Evolutionary conservation across 2,888 invertebrate species (phyloP).

Genomic region (Sarcophaga variegata): DNA sequence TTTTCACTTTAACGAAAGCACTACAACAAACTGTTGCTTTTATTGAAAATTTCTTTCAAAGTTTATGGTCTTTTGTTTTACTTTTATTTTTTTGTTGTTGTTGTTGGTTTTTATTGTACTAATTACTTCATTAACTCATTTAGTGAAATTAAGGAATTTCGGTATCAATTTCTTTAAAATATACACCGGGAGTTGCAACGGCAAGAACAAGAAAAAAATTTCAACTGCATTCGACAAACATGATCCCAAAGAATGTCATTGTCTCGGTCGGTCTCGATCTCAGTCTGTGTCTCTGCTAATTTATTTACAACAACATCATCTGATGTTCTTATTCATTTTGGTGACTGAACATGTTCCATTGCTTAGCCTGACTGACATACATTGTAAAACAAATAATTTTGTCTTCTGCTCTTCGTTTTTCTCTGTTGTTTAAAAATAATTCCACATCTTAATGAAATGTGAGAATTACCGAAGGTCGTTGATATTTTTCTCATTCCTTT

Average conservation of each 20-base stretch:
- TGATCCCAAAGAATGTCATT: conserved; percentile 56
- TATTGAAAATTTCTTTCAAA: not conserved
- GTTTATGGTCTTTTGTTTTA: no score
- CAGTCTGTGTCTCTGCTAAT: conserved; percentile 53
- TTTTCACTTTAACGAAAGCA: not conserved
- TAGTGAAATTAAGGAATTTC: conserved; percentile 59
- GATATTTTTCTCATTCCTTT: conserved; percentile 20
- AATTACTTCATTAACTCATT: conserved; percentile 78
- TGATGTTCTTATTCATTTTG: not conserved
- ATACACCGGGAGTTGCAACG: not conserved
- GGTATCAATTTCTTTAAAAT: conserved; percentile 63
- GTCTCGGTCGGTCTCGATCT: not conserved
- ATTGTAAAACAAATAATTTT: conserved; percentile 52
- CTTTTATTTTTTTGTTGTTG: not conserved
- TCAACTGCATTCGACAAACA: conserved; percentile 11
- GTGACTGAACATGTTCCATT: not conserved
- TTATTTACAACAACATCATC: conserved; percentile 50
- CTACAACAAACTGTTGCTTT: conserved; percentile 24
- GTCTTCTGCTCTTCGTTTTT: conserved; percentile 4
- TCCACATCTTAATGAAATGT: conserved; percentile 62
- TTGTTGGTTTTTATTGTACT: conserved; percentile 64
- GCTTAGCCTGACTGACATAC: conserved; percentile 1
- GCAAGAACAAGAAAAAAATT: conserved; percentile 19
- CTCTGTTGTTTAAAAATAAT: not conserved
- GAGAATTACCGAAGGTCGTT: conserved; percentile 66